phyloP scores from a whole-genome alignment of 2,113 vertebrate genomes.

The Argyrosomus japonicus region DNA sequence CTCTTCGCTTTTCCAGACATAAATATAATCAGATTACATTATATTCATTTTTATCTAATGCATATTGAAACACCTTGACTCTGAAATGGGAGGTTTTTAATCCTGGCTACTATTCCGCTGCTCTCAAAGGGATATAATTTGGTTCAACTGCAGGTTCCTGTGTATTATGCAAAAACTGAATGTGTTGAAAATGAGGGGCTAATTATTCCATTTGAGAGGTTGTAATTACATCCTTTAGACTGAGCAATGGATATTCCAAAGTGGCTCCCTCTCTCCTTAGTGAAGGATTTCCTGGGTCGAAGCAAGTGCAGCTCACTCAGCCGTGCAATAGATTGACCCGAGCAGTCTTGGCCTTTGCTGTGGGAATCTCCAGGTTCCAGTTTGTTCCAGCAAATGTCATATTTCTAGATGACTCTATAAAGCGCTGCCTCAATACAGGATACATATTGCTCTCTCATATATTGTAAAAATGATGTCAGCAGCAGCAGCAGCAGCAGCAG shows the following conservation, averaged over 20 bases:
- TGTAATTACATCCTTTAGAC: conserved; percentile 79
- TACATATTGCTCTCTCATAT: conserved; percentile 22
- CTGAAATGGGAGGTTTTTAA: conserved; percentile 51
- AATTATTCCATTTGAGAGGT: conserved; percentile 79
- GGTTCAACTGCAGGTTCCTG: conserved; percentile 69
- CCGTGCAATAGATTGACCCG: conserved; percentile 42
- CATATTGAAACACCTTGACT: conserved; percentile 59
- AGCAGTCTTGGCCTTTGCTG: conserved; percentile 42
- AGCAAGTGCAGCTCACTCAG: conserved; percentile 53
- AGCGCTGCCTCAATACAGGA: not conserved
- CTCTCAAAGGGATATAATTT: conserved; percentile 74
- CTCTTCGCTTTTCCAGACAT: conserved; percentile 2
- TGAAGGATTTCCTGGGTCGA: conserved; percentile 64
- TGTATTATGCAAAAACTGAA: conserved; percentile 68
- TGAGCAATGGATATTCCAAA: conserved; percentile 70
- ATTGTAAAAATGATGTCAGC: conserved; percentile 13
- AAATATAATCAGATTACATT: conserved; percentile 41
- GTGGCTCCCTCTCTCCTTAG: conserved; percentile 54
- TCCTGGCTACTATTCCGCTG: conserved; percentile 45
- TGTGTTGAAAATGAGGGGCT: conserved; percentile 69
- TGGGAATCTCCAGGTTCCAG: conserved; percentile 53
- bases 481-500: conserved; percentile 2
- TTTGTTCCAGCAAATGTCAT: conserved; percentile 32
- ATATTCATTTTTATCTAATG: conserved; percentile 47
- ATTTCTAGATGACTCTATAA: conserved; percentile 14